A percentile compares a stretch with the other conserved stretches of the same genome.
Conservation (phyloP, 2,113 vertebrate genomes). For the Toxotes chatareus region DNA sequence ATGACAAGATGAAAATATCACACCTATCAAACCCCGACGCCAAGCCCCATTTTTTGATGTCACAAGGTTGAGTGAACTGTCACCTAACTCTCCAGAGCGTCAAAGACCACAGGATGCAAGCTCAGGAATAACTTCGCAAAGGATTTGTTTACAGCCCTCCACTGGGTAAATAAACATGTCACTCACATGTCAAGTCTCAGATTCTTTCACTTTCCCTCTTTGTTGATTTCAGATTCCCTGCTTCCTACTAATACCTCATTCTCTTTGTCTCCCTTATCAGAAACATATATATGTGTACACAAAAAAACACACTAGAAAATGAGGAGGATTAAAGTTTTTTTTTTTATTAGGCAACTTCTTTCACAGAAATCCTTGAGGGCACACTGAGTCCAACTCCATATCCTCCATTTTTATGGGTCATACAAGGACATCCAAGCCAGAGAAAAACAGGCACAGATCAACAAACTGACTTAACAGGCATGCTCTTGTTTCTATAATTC, state of each 20-base stretch:
- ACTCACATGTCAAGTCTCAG: slow-evolving; percentile 7
- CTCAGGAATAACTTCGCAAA: slow-evolving; percentile 17
- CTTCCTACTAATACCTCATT: background rate
- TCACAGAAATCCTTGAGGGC: background rate
- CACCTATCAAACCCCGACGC: slow-evolving; percentile 6
- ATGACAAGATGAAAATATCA: slow-evolving; percentile 28
- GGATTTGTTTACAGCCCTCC: slow-evolving; percentile 13
- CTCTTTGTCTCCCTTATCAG: background rate
- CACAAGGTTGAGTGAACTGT: slow-evolving; percentile 26
- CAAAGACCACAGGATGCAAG: slow-evolving; percentile 8
- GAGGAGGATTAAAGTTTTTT: background rate
- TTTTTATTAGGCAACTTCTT: slow-evolving; percentile 22
- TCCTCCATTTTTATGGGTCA: too few species aligned
- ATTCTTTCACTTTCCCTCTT: background rate
- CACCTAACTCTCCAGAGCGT: background rate
- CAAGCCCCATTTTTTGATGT: background rate
- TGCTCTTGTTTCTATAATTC: too few species aligned
- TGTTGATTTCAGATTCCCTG: background rate
- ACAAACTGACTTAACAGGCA: too few species aligned
- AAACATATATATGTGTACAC: background rate
- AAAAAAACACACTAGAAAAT: slow-evolving; percentile 12
- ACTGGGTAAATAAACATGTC: slow-evolving; percentile 30
- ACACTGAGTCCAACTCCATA: background rate
- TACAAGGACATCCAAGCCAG: background rate
- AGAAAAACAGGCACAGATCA: too few species aligned